These are phyloP conservation scores for Syngnathus floridae DNA, from an alignment of 2,113 vertebrate species.

Conservation along the genomic window DNA sequence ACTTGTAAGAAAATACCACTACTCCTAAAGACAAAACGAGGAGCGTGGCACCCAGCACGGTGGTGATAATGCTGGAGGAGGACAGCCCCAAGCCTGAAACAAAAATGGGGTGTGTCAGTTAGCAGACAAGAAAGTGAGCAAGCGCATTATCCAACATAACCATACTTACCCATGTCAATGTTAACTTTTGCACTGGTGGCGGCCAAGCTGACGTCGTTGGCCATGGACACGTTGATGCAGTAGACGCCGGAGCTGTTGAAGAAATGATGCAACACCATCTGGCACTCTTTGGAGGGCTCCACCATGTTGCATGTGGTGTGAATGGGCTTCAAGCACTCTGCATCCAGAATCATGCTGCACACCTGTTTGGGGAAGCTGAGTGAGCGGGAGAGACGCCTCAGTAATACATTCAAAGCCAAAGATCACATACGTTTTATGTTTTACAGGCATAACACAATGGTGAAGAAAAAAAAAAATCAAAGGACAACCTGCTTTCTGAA, in stretches of 20 bases:
- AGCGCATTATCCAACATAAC: neutral
- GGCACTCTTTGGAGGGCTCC: constrained; percentile 73
- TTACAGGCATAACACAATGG: neutral
- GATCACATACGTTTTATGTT: neutral
- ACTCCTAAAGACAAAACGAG: constrained; percentile 60
- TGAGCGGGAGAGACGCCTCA: neutral
- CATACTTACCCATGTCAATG: constrained; percentile 63
- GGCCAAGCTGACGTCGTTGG: constrained; percentile 81
- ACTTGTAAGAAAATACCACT: constrained; percentile 76
- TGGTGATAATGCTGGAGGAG: constrained; percentile 47
- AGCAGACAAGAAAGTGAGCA: neutral
- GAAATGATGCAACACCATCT: constrained; percentile 79
- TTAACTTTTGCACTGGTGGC: constrained; percentile 78
- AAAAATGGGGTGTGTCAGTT: neutral
- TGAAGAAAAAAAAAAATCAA: neutral
- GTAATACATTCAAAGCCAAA: neutral
- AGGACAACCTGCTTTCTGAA: neutral
- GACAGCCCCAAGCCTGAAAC: constrained; percentile 57
- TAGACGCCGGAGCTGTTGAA: constrained; percentile 81
- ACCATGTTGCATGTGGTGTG: constrained; percentile 73
- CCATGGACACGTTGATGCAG: constrained; percentile 88
- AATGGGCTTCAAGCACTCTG: constrained; percentile 75
- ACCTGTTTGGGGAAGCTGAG: constrained; percentile 77
- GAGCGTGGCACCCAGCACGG: constrained; percentile 68
- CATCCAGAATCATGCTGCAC: constrained; percentile 81